Base-by-base conservation (phyloP, 2,113 vertebrate genomes). In the Octodon degus region DNA sequence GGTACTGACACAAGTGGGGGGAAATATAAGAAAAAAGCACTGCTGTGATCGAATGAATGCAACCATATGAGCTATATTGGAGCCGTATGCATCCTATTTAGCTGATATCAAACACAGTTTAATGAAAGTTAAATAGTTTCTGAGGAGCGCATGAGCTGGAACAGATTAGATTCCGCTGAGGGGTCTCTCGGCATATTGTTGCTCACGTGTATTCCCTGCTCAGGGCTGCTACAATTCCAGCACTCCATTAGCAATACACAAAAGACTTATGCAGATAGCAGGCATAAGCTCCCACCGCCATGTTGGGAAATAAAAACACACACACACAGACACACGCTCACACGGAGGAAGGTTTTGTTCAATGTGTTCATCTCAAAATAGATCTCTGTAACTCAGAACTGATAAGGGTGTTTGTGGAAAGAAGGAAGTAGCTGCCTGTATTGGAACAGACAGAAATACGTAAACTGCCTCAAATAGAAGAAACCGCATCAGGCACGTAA, bases 61-160 rank as follows among this genome's bases (percentile, higher is more conserved):
- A 98, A 98, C 99, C 98, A 99, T 99, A 99, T 99, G 98, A 99
- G 98, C 98, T 98, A 99, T 99, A 99, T 99, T 98, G 98, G 98
- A 99, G 98, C 98, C 98, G 98, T 99, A 98, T 98, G 98, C 98
- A 99, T 99, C 99, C 99, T 98, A 99, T 99, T 99, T 98, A 99
- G 99, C 98, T 98, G 99, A 99, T 99, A 99, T 99, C 99, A 99
- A 99, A 99, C 99, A 99, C 99, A 99, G 99, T 99, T 99, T 99
- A 99, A 99, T 99, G 99, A 99, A 99, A 99, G 99, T 99, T 99
- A 99, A 99, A 99, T 99, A 99, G 99, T 99, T 99, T 99, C 98
- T 99, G 98, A 99, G 98, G 99, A 99, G 99, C 98, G 99, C 98
- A 99, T 98, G 98, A 99, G 99, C 98, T 99, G 99, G 99, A 99